Conservation (phyloP, 2,113 vertebrate genomes). For the Urocitellus parryii region DNA sequence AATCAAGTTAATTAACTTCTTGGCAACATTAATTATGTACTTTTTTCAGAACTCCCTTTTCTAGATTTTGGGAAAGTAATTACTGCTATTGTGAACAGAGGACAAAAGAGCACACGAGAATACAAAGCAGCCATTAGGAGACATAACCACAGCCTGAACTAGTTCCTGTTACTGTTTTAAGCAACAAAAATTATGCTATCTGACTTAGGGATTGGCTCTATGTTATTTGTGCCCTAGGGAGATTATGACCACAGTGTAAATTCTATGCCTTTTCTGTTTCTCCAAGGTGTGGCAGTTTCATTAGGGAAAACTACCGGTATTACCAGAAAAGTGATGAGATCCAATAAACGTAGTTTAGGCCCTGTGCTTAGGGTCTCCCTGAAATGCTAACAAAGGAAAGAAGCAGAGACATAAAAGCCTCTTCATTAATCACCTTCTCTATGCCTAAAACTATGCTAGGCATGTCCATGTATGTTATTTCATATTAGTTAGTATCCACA, state of each 20-base stretch:
- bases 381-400: background rate
- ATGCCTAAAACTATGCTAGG: background rate
- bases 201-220: background rate
- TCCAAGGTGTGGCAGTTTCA: background rate
- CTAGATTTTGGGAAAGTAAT: slow-evolving; percentile 39
- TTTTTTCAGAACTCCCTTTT: background rate
- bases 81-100: background rate
- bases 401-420: background rate
- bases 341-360: background rate
- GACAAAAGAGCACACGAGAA: background rate
- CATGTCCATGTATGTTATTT: background rate
- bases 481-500: background rate
- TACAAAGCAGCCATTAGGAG: background rate
- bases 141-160: background rate
- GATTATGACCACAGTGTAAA: background rate
- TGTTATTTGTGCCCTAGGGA: background rate
- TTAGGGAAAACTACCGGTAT: background rate
- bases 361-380: background rate
- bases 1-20: slow-evolving; percentile 44
- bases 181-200: background rate
- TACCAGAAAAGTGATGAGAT: background rate
- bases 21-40: background rate
- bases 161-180: background rate
- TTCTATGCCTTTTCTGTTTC: background rate
- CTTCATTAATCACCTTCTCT: background rate